phyloP scores from a whole-genome alignment of 2,113 vertebrate genomes.

The Sander vitreus region DNA sequence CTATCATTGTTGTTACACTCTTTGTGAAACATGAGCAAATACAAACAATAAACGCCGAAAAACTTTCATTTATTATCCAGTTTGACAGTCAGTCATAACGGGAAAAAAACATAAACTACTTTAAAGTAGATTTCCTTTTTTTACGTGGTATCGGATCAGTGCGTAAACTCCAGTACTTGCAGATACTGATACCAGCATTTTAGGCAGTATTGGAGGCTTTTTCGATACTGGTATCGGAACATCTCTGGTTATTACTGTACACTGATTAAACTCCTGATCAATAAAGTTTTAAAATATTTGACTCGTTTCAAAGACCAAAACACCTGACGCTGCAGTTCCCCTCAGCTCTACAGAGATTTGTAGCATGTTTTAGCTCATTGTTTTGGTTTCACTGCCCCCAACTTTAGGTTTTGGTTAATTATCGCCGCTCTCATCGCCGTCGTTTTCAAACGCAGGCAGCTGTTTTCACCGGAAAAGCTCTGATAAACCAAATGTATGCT shows the following conservation, averaged over 20 bases:
- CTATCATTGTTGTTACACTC: too few species aligned
- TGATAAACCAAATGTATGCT: not conserved
- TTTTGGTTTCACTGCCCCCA: not conserved
- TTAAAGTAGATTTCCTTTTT: too few species aligned
- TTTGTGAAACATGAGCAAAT: too few species aligned
- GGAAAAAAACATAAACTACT: too few species aligned
- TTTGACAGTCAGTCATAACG: too few species aligned
- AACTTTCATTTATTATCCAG: too few species aligned
- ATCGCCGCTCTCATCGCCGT: not conserved
- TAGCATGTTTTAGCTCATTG: not conserved
- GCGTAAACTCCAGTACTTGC: too few species aligned
- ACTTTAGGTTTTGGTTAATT: not conserved
- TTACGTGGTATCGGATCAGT: too few species aligned
- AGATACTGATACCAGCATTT: too few species aligned
- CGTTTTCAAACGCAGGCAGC: not conserved
- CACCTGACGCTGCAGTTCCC: not conserved
- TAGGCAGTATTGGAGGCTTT: too few species aligned
- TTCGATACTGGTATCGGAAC: too few species aligned
- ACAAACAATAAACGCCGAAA: too few species aligned
- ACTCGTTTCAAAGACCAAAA: not conserved
- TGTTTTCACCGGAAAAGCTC: not conserved
- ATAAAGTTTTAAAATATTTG: not conserved
- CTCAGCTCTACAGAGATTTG: not conserved
- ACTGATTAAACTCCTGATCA: slow-evolving; percentile 13
- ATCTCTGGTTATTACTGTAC: slow-evolving; percentile 37